These are phyloP conservation scores for Biston betularia DNA, from an alignment of 2,888 invertebrate genomes.

Conservation along the genomic window DNA sequence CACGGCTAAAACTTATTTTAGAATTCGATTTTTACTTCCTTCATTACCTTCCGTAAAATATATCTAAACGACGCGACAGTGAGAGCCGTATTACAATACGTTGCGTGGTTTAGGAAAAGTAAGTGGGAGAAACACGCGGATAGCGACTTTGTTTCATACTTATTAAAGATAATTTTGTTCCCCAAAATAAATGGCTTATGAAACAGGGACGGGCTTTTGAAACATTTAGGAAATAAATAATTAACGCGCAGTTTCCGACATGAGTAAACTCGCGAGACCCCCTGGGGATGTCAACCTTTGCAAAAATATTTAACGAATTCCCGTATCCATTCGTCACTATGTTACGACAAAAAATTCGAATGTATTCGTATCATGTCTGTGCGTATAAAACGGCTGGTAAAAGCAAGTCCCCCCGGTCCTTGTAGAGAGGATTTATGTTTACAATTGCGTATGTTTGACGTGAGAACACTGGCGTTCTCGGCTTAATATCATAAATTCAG, in stretches of 20 bases:
- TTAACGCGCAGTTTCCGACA: constrained; percentile 1
- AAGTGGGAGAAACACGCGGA: too few relatives aligned
- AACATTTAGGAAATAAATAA: constrained; percentile 15
- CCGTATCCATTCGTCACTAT: constrained; percentile 18
- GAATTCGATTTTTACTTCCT: too few relatives aligned
- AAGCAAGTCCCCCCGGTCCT: constrained; percentile 33
- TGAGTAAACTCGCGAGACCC: not conserved
- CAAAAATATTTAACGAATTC: constrained; percentile 16
- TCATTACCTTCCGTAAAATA: too few relatives aligned
- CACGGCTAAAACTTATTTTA: too few relatives aligned
- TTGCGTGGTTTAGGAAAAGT: too few relatives aligned
- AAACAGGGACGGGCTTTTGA: not conserved
- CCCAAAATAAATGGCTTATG: not conserved
- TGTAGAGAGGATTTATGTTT: constrained; percentile 44
- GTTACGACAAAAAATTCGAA: constrained; percentile 22
- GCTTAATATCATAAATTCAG: constrained; percentile 38
- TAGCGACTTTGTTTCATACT: too few relatives aligned
- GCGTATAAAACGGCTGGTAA: constrained; percentile 24
- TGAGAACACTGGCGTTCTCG: constrained; percentile 15
- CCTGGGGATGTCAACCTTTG: constrained; percentile 3
- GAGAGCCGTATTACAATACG: too few relatives aligned
- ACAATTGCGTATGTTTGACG: constrained; percentile 45
- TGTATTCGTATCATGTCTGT: constrained; percentile 21
- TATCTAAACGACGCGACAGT: too few relatives aligned
- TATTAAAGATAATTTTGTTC: not conserved